Base-by-base conservation (phyloP, 2,113 vertebrate genomes). In the Pangasianodon hypophthalmus region DNA sequence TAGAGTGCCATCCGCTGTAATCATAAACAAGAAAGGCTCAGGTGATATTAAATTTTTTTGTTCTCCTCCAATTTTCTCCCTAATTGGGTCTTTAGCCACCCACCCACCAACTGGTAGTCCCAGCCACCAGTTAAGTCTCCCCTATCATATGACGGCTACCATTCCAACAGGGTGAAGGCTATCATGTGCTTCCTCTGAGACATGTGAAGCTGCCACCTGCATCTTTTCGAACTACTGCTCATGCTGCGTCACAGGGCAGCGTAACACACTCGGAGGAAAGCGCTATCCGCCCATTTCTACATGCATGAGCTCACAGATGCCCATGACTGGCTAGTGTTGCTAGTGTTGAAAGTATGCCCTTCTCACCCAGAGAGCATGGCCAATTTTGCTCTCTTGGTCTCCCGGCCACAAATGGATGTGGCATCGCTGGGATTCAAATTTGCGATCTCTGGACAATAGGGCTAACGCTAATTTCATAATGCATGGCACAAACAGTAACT, bases 1-100 rank as follows among this genome's bases (percentile, higher is more conserved):
- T 1, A 98, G 97, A 32, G 96, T 96, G 90, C 96, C 97, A 69
- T 96, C 96, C 37, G 96, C 97, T 98, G 2, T 37, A 94, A 90
- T 86, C 50, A 85, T 32, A 88, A 48, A 92, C 41, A 46, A 29
- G 21, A 62, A 26, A 56, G 56, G 21, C 9, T 29, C 32, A 44
- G 10, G 5, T 84, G 54, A 83, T 24, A 6, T 41, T 48, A 4
- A 48, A n/a, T 11, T 11, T 67, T 24, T 2, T 21, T 26, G 8
- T 4, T 14, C 16, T 2, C 11, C 29, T n/a, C 29, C 64, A 10
- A n/a, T 32, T 71, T 71, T 46, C 73, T 48, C 69, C 8, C 2
- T 26, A 79, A 79, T 26, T 79, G 11, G 26, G 10, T 0, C 41
- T 26, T 77, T 48, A 18, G 37, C 69, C 14, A 21, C 16, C 18